Percentiles rank a stretch among this genome's conserved stretches.
phyloP scores from a whole-genome alignment of 2,113 vertebrate species.

The Pelobates fuscus region DNA sequence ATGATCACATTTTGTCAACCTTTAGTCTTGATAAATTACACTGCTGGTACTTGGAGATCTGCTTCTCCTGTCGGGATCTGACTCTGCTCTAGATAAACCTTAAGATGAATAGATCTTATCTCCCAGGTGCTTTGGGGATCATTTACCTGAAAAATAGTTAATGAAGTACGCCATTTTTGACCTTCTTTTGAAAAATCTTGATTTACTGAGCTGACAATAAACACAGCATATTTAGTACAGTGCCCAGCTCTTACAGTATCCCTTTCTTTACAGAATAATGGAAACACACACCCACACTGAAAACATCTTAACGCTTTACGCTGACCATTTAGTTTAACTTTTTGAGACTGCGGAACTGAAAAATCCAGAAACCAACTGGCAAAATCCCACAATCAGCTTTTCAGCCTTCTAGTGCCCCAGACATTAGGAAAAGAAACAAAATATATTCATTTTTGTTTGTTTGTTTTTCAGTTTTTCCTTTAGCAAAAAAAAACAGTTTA shows the following conservation, averaged over 20 bases:
- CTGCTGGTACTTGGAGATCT: conserved; percentile 22
- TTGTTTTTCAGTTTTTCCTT: too few relatives aligned
- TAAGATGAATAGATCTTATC: conserved; percentile 42
- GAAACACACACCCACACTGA: too few relatives aligned
- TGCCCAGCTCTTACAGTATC: conserved; percentile 31
- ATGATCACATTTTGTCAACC: conserved; percentile 42
- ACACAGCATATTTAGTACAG: neutral
- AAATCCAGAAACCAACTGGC: too few relatives aligned
- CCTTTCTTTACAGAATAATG: too few relatives aligned
- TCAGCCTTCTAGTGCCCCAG: too few relatives aligned
- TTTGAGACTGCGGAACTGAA: too few relatives aligned
- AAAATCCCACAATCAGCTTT: too few relatives aligned
- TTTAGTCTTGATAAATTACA: conserved; percentile 47
- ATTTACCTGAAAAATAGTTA: conserved; percentile 25
- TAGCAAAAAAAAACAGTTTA: too few relatives aligned
- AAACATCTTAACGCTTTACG: too few relatives aligned
- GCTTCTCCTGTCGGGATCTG: conserved; percentile 34
- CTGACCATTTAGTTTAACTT: too few relatives aligned
- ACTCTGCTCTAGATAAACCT: conserved; percentile 24
- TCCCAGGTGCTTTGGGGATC: conserved; percentile 35
- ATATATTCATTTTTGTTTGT: too few relatives aligned
- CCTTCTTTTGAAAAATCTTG: conserved; percentile 28
- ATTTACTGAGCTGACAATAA: conserved; percentile 21
- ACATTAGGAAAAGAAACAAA: too few relatives aligned
- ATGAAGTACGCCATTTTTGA: conserved; percentile 26